Evolutionary conservation across 2,888 invertebrate species (phyloP), one percentile per base, ranked within the genome.

Genomic region (Lasioglossum zephyrum): DNA sequence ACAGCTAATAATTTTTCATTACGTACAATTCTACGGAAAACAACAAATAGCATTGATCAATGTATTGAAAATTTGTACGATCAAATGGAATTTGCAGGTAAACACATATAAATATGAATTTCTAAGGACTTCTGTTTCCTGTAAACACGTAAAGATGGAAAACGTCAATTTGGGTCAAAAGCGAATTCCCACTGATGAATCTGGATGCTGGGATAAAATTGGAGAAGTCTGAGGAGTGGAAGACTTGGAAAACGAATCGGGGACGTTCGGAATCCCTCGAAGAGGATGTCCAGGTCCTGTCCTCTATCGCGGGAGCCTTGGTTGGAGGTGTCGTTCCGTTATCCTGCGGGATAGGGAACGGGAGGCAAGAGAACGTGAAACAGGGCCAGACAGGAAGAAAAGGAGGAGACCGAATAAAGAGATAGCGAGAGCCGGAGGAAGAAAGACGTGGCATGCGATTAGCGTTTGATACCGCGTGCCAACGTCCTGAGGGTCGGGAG

Each of bases 381-480:
- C 88, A 78, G 82, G 31, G 81, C 91, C 82, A 88, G 90, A 87
- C 90, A 84, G 85, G 86, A 86, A 83, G 88, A 76, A 86, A 79
- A 82, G 80, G 78, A 78, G 77, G 74, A 78, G 85, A 75, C 73
- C 72, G 82, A 72, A 80, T 80, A 83, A 83, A 84, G 88, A 79
- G 87, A 75, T 85, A 81, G 83, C 2, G 63, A 63, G 69, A 73
- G 76, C 74, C 60, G 60, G 75, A 82, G 82, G 77, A 77, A 86
- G 80, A 79, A 85, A 86, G 79, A 77, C 85, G 87, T 89, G 88
- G 91, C 88, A 90, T 89, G 88, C 91, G 92, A 92, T 92, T 91
- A 92, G 88, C 91, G 91, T 89, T 90, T 90, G 93, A 91, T 90
- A 93, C 90, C 91, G 87, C 89, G 91, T 88, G 91, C 91, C 90